These are phyloP conservation scores for Oxytorus armatus DNA, from an alignment of 2,888 invertebrate genomes.

Conservation along the genomic window DNA sequence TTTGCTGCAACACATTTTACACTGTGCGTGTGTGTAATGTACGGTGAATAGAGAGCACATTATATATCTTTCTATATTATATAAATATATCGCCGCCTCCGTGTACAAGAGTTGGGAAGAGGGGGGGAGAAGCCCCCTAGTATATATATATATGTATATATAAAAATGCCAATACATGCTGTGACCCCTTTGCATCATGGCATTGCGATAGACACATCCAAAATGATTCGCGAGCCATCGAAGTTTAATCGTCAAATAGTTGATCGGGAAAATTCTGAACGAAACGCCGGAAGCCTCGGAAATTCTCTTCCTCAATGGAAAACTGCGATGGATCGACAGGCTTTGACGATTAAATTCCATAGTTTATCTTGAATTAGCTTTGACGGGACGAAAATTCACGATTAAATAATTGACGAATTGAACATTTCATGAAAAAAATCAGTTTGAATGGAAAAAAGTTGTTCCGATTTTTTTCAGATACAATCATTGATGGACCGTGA, in stretches of 20 bases:
- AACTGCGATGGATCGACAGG: neutral
- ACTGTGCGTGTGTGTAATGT: no score
- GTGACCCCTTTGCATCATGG: neutral
- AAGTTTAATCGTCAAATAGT: constrained; percentile 48
- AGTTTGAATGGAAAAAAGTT: no score
- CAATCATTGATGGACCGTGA: no score
- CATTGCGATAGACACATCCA: neutral
- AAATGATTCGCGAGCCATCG: constrained; percentile 44
- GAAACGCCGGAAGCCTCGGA: constrained; percentile 17
- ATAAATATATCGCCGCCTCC: neutral
- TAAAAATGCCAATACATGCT: neutral
- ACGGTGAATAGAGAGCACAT: no score
- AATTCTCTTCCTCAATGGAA: neutral
- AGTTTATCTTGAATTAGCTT: neutral
- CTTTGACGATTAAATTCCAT: constrained; percentile 17
- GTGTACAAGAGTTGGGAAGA: no score
- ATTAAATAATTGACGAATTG: no score
- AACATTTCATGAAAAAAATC: no score
- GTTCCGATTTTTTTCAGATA: no score
- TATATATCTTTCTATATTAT: no score
- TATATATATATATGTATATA: neutral
- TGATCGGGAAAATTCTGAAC: constrained; percentile 52
- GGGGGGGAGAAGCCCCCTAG: no score
- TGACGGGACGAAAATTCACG: neutral
- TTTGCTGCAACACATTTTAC: neutral